Evolutionary conservation across 2,888 invertebrate genomes (phyloP), one percentile per base, ranked within the genome.

Genomic region (Caenorhabditis sp.): DNA sequence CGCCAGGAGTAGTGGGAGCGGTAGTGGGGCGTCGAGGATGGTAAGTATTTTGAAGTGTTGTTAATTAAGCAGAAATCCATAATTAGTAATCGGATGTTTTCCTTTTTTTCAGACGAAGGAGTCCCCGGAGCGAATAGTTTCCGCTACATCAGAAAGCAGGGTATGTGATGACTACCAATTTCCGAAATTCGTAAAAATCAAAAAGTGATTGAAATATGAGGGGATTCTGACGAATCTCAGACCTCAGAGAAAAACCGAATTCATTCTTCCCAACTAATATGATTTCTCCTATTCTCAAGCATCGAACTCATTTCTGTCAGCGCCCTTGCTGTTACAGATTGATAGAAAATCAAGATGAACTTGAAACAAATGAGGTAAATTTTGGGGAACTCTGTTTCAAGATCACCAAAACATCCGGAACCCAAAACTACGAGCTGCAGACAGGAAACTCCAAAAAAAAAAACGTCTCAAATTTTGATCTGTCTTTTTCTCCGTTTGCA

Each of bases 71-170:
- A 35, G 31, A 54, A 51, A 28, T 22, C n/a, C 14, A 24, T n/a
- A n/a, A n/a, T n/a, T n/a, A n/a, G n/a, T n/a, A n/a, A n/a, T n/a
- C n/a, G n/a, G n/a, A n/a, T n/a, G n/a, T n/a, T n/a, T n/a, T n/a
- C n/a, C n/a, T n/a, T n/a, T 8, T 35, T 72, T 80, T 19, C 66
- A 80, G 80, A 76, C 66, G 41, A 76, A 68, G 14, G 72, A 66
- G 14, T 82, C 82, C 3, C 82, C 82, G 26, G 70, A 76, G 44
- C 69, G 70, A 44, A 38, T 61, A n/a, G 31, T 83, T 41, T 83
- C 83, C 28, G 69, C 70, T 10, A 83, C 83, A 41, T 14, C 49
- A 28, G 83, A 74, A 44, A 79, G 79, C 56, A 69, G 59, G 54
- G 83, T 79, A 41, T 75, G 79, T 63, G n/a, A 35, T 7, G 16